These are phyloP conservation scores for Quadriops clusia DNA, from an alignment of 2,888 invertebrate species.

Conservation along the genomic window DNA sequence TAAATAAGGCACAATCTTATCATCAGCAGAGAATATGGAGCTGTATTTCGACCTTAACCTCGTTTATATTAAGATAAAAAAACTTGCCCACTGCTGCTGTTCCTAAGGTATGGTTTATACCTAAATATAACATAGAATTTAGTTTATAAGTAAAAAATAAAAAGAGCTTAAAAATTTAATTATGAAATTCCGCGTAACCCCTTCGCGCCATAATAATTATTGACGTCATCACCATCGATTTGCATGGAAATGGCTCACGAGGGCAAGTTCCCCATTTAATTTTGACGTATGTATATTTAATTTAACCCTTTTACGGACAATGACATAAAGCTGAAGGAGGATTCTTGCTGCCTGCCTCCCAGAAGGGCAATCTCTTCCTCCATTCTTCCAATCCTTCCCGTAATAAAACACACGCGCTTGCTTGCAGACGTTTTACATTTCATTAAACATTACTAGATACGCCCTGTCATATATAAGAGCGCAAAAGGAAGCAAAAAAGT, in stretches of 20 bases:
- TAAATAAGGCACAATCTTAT: background rate
- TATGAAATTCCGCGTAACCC: too few species aligned
- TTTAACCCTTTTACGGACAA: slow-evolving; percentile 20
- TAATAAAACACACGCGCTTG: slow-evolving; percentile 29
- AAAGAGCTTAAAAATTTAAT: too few species aligned
- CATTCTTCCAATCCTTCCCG: slow-evolving; percentile 28
- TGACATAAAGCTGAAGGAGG: slow-evolving; percentile 22
- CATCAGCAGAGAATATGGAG: too few species aligned
- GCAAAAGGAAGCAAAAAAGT: slow-evolving; percentile 15
- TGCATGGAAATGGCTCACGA: slow-evolving; percentile 1
- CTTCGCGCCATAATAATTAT: background rate
- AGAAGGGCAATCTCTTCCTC: slow-evolving; percentile 26
- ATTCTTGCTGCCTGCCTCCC: slow-evolving; percentile 22
- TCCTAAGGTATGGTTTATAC: too few species aligned
- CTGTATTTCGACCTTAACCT: too few species aligned
- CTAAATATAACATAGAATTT: too few species aligned
- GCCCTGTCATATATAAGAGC: slow-evolving; percentile 18
- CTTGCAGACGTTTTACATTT: slow-evolving; percentile 30
- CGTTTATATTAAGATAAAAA: too few species aligned
- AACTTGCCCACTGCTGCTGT: too few species aligned
- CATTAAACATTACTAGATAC: slow-evolving; percentile 26
- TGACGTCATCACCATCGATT: slow-evolving; percentile 5
- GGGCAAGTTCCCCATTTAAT: slow-evolving; percentile 8
- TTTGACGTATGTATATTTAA: slow-evolving; percentile 14
- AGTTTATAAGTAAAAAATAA: too few species aligned